Evolutionary conservation across 2,113 vertebrate species (phyloP), one percentile per base, ranked within the genome.

Genomic region (Aspiorhynchus laticeps): DNA sequence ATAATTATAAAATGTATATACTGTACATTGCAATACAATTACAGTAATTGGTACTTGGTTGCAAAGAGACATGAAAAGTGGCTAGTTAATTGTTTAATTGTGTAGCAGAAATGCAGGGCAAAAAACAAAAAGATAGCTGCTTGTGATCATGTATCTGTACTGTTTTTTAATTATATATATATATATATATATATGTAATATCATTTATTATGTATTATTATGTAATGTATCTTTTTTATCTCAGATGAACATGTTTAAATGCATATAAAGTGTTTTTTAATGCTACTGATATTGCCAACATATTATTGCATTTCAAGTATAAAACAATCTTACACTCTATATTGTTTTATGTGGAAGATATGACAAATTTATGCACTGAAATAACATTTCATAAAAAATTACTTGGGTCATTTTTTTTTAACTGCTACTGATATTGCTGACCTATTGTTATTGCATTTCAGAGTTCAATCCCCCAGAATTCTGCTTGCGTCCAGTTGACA

Each of bases 401-500:
- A 51, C 48, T 51, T 15, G 2, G 2, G 4, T 14, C 10, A 48
- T 48, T 46, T 46, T 10, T 46, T 48, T 14, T 48, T 15, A 43
- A 12, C 33, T 2, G 21, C 21, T 41, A n/a, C 4, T 41, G 36
- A 74, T 26, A 43, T 11, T 12, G 73, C 14, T 0, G n/a, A 17
- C n/a, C 3, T 26, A 48, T 76, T 63, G 1, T 21, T 33, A 10
- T 38, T 17, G 0, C 90, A 79, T 93, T 88, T 24, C 91, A 97
- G 97, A 78, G 24, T 88, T 69, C 7, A 28, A 17, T 0, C 43
- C 87, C 0, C 91, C 94, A 17, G 93, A 91, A 0, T 82, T 93
- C 19, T 99, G 98, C 85, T 75, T 90, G 86, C 90, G 83, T 5
- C 91, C 93, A 0, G 69, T 93, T 86, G 95, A 96, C 12, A 89